Evolutionary conservation across 2,797 vertebrate genomes (phyloP), one percentile per base, ranked within the genome.

Genomic region (Alectoris magna): DNA sequence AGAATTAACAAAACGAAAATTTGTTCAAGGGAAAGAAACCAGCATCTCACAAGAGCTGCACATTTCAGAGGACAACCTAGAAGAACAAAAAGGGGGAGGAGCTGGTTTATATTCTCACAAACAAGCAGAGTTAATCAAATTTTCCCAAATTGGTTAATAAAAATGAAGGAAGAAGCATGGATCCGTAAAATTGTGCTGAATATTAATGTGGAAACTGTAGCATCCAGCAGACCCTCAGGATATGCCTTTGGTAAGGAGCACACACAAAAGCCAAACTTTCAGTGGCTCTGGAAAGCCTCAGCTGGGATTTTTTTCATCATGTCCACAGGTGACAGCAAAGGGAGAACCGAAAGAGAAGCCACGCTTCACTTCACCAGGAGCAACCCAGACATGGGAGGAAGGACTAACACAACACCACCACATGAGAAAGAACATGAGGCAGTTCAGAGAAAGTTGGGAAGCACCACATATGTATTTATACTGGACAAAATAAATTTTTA

Each of bases 101-200:
- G 31, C 38, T 95, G 51, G 78, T 90, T 75, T 75, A 59, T 78
- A 86, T 84, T 90, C 63, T 88, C 70, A 87, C 49, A 90, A 93
- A 62, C 82, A 94, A 89, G 26, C n/a, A 83, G 15, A 87, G 63
- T 21, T 91, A 89, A 96, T 87, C 4, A 75, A 31, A 78, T 95
- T 89, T 89, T 81, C 67, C 63, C 91, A 90, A 93, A 85, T 0
- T 72, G 62, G 93, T 93, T 92, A 91, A 85, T 60, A 89, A 91
- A 91, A 85, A 77, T 39, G 80, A 88, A 92, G 34, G 31, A 81
- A 86, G 60, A 80, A 92, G 46, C 67, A 92, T 18, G 46, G 48
- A 21, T 81, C 73, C 10, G 11, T 78, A 41, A 62, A 93, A 85
- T 46, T 89, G 43, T 39, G 80, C 66, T 94, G 63, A 94, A 88